Evolutionary conservation across 1,140 invertebrate species (phyloP).

Genomic region (Zaprionus tsacasi): DNA sequence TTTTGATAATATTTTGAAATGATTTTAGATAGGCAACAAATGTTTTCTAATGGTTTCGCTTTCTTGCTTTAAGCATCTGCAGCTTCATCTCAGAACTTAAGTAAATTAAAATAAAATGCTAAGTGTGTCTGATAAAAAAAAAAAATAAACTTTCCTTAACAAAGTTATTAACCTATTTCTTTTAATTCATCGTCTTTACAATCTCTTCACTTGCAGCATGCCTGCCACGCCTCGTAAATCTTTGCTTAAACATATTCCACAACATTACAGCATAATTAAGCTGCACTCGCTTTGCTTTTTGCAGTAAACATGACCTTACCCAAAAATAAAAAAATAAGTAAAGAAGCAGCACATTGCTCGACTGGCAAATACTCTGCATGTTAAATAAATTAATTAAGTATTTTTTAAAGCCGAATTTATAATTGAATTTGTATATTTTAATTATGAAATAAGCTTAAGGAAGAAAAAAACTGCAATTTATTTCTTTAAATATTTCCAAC

Average conservation of each 20-base stretch:
- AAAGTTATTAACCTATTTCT: conserved; percentile 39
- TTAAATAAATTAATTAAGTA: neutral
- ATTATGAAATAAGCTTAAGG: neutral
- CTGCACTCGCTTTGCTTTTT: conserved; percentile 37
- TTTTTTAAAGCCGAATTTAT: too few species aligned
- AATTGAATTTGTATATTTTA: neutral
- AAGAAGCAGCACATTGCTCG: neutral
- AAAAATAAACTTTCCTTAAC: conserved; percentile 6
- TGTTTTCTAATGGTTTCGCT: neutral
- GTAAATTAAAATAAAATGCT: neutral
- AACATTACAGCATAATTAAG: conserved; percentile 57
- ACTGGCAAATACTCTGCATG: conserved; percentile 4
- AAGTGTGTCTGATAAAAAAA: conserved; percentile 5
- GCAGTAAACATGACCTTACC: conserved; percentile 41
- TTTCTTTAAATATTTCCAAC: neutral
- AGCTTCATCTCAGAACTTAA: neutral
- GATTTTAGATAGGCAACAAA: neutral
- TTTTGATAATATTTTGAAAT: neutral
- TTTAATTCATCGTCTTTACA: conserved; percentile 18
- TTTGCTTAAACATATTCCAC: conserved; percentile 26
- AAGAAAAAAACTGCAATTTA: neutral
- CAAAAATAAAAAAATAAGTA: conserved; percentile 7
- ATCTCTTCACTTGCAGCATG: conserved; percentile 7
- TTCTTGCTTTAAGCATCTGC: neutral
- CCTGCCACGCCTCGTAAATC: conserved; percentile 27